Percentiles rank a stretch among this genome's conserved stretches.
Conservation (phyloP, 2,113 vertebrate genomes). For the Tapirus terrestris region DNA sequence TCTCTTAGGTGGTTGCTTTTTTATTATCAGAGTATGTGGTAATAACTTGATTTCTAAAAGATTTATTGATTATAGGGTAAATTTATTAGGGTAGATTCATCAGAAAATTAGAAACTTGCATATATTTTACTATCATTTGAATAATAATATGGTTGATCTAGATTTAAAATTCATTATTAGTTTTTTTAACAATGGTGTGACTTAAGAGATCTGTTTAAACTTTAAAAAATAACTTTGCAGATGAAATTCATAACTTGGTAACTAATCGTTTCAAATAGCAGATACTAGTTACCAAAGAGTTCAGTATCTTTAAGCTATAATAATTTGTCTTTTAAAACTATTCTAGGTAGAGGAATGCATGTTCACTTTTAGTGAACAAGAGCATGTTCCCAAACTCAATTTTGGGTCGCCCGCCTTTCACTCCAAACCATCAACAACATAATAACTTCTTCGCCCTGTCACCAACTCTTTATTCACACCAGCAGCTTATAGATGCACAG, state of each 20-base stretch:
- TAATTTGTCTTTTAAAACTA: slow-evolving; percentile 17
- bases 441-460: slow-evolving; percentile 73
- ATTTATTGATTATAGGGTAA: neutral
- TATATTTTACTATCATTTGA: slow-evolving; percentile 25
- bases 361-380: slow-evolving; percentile 82
- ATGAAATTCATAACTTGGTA: slow-evolving; percentile 48
- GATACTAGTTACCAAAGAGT: slow-evolving; percentile 26
- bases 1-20: slow-evolving; percentile 1
- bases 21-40: neutral
- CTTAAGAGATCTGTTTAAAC: slow-evolving; percentile 28
- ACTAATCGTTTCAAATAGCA: slow-evolving; percentile 34
- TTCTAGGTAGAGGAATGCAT: slow-evolving; percentile 85
- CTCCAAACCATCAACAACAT: slow-evolving; percentile 77
- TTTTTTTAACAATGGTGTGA: neutral
- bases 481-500: slow-evolving; percentile 77
- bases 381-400: slow-evolving; percentile 91
- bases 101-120: slow-evolving; percentile 49
- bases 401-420: slow-evolving; percentile 84
- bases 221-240: slow-evolving; percentile 53
- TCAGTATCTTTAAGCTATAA: slow-evolving; percentile 13
- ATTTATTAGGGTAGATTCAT: neutral
- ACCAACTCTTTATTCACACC: slow-evolving; percentile 77
- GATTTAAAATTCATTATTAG: slow-evolving; percentile 27
- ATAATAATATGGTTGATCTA: slow-evolving; percentile 16
- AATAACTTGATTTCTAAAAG: slow-evolving; percentile 43